Percentiles rank a stretch among this genome's conserved stretches.
Evolutionary conservation across 2,888 invertebrate species (phyloP).

Genomic region (Zeuzera pyrina): DNA sequence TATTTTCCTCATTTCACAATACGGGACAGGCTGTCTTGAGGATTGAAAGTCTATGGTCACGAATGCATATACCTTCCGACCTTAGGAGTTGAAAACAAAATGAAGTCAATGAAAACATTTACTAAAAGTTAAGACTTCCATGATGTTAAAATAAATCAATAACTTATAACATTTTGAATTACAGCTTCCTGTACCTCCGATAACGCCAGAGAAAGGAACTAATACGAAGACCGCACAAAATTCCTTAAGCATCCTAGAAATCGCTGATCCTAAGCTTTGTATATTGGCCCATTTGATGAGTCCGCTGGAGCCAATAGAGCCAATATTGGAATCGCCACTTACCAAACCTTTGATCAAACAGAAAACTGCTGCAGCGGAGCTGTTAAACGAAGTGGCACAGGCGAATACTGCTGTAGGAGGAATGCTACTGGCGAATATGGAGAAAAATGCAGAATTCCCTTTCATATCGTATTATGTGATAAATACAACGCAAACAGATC

Average conservation of each 20-base stretch:
- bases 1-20: too few species aligned
- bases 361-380: conserved; percentile 82
- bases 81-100: too few species aligned
- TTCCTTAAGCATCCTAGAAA: conserved; percentile 83
- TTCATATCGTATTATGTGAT: conserved; percentile 93
- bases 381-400: conserved; percentile 81
- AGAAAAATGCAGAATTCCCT: conserved; percentile 90
- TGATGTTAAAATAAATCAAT: too few species aligned
- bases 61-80: too few species aligned
- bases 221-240: conserved; percentile 75
- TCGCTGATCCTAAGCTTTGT: conserved; percentile 91
- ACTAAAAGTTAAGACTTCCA: too few species aligned
- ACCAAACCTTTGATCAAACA: conserved; percentile 86
- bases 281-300: conserved; percentile 93
- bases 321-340: conserved; percentile 87
- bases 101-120: too few species aligned
- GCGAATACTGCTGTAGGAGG: conserved; percentile 84
- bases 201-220: conserved; percentile 75
- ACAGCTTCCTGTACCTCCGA: conserved; percentile 76
- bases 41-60: too few species aligned
- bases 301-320: conserved; percentile 88
- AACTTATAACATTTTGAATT: too few species aligned
- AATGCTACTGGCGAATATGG: conserved; percentile 92
- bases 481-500: conserved; percentile 90
- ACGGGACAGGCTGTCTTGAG: too few species aligned